These are phyloP conservation scores for Merluccius polli DNA, from an alignment of 2,797 vertebrate species.

Conservation along the genomic window DNA sequence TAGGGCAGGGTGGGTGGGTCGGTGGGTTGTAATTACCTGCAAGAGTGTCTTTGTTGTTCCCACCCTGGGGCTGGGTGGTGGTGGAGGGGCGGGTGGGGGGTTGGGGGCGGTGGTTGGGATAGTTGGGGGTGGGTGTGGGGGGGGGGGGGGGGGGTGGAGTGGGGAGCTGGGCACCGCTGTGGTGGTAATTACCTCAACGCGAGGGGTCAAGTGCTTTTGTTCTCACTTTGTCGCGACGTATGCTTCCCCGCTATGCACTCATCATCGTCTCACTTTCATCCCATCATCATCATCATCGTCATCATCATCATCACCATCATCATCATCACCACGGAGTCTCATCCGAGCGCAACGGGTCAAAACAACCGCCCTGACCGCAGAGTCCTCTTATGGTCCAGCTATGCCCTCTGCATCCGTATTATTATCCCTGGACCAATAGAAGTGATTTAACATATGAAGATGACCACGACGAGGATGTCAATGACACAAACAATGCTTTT, in stretches of 20 bases:
- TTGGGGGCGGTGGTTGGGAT: constrained; percentile 40
- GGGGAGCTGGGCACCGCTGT: constrained; percentile 47
- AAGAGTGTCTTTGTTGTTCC: constrained; percentile 60
- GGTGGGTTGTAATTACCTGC: constrained; percentile 58
- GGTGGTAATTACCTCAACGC: constrained; percentile 14
- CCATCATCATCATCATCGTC: constrained; percentile 10
- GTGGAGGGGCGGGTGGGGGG: constrained; percentile 49
- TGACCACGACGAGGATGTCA: constrained; percentile 14
- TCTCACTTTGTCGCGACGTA: constrained; percentile 30
- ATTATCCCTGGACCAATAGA: background rate
- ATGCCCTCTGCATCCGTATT: too few species aligned
- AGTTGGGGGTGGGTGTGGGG: constrained; percentile 49
- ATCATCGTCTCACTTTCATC: background rate
- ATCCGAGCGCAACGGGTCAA: background rate
- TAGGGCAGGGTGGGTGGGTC: too few species aligned
- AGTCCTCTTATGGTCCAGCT: too few species aligned
- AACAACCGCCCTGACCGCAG: too few species aligned
- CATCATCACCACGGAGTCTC: background rate
- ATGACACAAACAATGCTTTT: too few species aligned
- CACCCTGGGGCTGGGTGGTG: constrained; percentile 40
- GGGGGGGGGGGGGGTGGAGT: constrained; percentile 47
- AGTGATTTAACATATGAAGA: background rate
- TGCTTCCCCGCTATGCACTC: constrained; percentile 8
- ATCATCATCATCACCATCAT: too few species aligned
- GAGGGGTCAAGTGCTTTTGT: constrained; percentile 46